A percentile compares a stretch with the other conserved stretches of the same genome.
phyloP scores from a whole-genome alignment of 2,797 vertebrate genomes.

The Poecilia wingei region DNA sequence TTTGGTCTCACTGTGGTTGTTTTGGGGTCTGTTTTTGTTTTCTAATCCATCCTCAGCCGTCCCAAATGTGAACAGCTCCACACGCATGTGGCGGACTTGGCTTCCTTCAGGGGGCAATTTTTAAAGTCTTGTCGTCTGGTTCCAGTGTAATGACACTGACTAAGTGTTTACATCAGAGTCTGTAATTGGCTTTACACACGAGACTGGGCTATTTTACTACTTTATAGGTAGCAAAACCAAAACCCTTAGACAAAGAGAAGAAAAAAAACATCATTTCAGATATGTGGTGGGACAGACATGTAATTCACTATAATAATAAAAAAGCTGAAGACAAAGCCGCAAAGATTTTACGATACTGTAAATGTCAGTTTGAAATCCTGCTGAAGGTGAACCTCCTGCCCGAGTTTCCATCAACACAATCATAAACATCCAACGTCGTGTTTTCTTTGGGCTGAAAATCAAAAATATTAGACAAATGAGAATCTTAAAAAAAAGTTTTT shows the following conservation, averaged over 20 bases:
- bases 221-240: conserved; percentile 23
- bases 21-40: conserved; percentile 18
- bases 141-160: conserved; percentile 39
- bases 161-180: conserved; percentile 43
- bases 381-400: neutral
- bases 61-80: conserved; percentile 15
- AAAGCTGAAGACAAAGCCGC: neutral
- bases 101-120: conserved; percentile 15
- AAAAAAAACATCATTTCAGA: conserved; percentile 3
- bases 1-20: conserved; percentile 10
- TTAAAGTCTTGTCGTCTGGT: conserved; percentile 28
- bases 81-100: conserved; percentile 32
- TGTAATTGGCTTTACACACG: conserved; percentile 50
- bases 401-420: neutral
- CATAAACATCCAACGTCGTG: neutral
- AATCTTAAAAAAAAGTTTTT: neutral
- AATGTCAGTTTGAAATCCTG: neutral
- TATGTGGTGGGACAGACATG: neutral
- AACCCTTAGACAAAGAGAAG: neutral
- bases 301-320: neutral
- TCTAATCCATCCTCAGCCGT: conserved; percentile 24
- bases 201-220: conserved; percentile 32
- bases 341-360: neutral
- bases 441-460: neutral
- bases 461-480: neutral